Conservation (phyloP, 2,797 vertebrate genomes). For the Acipenser oxyrinchus region DNA sequence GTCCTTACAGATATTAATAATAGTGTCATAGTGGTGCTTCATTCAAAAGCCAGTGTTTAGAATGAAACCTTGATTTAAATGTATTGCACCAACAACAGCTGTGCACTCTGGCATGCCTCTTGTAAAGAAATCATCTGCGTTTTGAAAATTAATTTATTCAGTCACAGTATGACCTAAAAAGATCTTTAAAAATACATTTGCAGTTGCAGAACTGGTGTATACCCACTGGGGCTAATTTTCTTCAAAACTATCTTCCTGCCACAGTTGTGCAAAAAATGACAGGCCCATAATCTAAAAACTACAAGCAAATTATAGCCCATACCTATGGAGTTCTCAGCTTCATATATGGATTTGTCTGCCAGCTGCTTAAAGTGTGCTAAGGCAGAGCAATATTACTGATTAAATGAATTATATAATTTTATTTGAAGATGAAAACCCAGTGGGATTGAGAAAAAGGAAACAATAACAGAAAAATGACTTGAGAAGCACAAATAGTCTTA, state of each 20-base stretch:
- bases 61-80: too few relatives aligned
- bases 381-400: slow-evolving; percentile 4
- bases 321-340: not conserved
- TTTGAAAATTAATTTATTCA: not conserved
- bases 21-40: not conserved
- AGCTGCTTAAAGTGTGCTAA: not conserved
- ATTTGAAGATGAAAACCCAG: slow-evolving; percentile 3
- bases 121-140: too few relatives aligned
- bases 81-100: too few relatives aligned
- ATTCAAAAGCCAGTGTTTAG: too few relatives aligned
- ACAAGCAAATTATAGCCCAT: not conserved
- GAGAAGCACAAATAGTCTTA: slow-evolving; percentile 45
- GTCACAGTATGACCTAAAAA: not conserved
- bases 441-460: slow-evolving; percentile 10
- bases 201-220: not conserved
- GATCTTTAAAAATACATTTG: not conserved
- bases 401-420: slow-evolving; percentile 4
- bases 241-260: not conserved
- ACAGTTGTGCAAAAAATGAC: slow-evolving; percentile 1
- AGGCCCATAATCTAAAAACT: slow-evolving; percentile 2
- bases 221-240: not conserved
- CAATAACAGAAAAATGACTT: slow-evolving; percentile 51
- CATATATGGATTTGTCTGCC: not conserved
- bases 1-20: not conserved
- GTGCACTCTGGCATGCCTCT: too few relatives aligned